Conservation (phyloP, 64 coral and sea anemone species). For the Montipora efflorescens region DNA sequence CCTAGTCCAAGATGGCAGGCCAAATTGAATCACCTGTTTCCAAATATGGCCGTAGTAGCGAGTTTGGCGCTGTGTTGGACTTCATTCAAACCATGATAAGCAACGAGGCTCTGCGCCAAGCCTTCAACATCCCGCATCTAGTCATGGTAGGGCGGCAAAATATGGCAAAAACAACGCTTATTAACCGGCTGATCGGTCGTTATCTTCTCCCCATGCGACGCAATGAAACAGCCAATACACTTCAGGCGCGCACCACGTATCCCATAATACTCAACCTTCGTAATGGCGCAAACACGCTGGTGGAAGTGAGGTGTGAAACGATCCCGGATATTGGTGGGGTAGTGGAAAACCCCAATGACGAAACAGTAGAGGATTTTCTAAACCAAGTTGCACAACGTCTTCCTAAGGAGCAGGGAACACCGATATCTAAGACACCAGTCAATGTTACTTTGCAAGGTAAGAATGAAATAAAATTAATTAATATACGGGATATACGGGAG, state of each 20-base stretch:
- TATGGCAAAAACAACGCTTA: conserved; percentile 71
- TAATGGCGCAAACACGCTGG: not conserved
- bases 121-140: conserved; percentile 64
- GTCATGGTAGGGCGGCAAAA: conserved; percentile 71
- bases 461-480: too few species aligned
- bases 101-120: conserved; percentile 36
- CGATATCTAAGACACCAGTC: conserved; percentile 79
- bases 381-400: conserved; percentile 32
- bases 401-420: conserved; percentile 75
- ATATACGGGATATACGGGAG: too few species aligned
- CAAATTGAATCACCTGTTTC: not conserved
- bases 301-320: conserved; percentile 20
- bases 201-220: conserved; percentile 88
- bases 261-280: conserved; percentile 86
- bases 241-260: conserved; percentile 79
- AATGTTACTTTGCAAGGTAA: conserved; percentile 70
- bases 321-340: not conserved
- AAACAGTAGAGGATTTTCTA: conserved; percentile 63
- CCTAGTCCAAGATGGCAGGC: not conserved
- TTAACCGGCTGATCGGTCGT: conserved; percentile 68
- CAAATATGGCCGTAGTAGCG: conserved; percentile 51
- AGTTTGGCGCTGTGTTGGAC: conserved; percentile 59
- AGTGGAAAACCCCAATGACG: conserved; percentile 63
- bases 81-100: conserved; percentile 62
- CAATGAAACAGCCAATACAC: conserved; percentile 75